phyloP scores from a whole-genome alignment of 2,888 invertebrate species.

The Alentia gelatinosa region DNA sequence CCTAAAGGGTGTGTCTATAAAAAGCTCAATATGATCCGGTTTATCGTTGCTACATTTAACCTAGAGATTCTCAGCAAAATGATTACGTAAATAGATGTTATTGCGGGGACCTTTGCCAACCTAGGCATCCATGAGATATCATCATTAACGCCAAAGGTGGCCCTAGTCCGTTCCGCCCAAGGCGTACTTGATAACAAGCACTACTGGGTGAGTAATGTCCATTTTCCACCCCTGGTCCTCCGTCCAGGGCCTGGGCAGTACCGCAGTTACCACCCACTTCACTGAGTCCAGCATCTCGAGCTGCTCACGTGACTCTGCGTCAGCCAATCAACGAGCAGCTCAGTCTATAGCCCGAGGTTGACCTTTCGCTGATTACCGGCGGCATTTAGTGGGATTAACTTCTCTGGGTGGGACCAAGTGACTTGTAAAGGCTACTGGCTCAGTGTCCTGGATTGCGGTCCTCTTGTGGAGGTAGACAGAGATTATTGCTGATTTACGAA shows the following conservation, averaged over 20 bases:
- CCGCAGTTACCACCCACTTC: neutral
- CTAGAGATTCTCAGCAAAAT: no score
- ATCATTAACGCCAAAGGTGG: no score
- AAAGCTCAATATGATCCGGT: no score
- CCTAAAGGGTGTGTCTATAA: no score
- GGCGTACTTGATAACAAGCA: neutral
- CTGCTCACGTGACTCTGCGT: no score
- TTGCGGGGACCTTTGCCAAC: no score
- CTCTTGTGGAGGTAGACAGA: no score
- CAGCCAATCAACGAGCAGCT: neutral
- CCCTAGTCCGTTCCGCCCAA: neutral
- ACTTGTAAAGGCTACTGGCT: neutral
- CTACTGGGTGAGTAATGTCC: neutral
- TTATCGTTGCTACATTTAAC: no score
- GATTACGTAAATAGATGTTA: no score
- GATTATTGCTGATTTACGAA: no score
- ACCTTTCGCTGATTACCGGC: neutral
- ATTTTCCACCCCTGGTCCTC: neutral
- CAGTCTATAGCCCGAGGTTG: neutral
- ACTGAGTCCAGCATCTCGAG: neutral
- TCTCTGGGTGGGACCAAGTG: neutral
- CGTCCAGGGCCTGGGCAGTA: neutral
- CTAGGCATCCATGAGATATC: no score
- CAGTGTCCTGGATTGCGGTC: no score
- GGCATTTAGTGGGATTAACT: neutral